Evolutionary conservation across 2,113 vertebrate species (phyloP).

Genomic region (Dissostichus mawsoni): DNA sequence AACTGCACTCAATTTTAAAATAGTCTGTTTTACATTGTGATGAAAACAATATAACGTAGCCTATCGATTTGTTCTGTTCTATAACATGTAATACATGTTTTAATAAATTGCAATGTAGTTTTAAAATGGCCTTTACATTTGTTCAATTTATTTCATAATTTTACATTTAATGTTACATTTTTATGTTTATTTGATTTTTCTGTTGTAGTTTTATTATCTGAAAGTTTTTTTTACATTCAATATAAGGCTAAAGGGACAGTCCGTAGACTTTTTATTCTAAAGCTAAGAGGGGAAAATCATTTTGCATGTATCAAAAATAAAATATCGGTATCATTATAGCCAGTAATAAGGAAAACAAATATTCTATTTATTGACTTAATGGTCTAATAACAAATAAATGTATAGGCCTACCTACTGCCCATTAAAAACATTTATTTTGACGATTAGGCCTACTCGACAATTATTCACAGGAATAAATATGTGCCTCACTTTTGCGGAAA

Average conservation of each 20-base stretch:
- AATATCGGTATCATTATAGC: no score
- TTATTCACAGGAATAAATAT: neutral
- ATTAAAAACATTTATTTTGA: neutral
- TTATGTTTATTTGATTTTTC: neutral
- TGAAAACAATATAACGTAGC: neutral
- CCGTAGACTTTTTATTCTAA: no score
- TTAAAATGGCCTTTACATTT: no score
- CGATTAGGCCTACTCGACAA: neutral
- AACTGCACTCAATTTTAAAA: neutral
- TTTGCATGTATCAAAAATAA: no score
- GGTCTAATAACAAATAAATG: neutral
- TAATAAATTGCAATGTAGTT: neutral
- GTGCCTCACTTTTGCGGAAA: neutral
- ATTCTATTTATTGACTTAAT: neutral
- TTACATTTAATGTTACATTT: neutral
- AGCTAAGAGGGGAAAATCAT: no score
- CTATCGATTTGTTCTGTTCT: neutral
- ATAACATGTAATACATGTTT: neutral
- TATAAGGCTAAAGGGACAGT: no score
- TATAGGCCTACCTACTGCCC: neutral
- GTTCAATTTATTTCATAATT: neutral
- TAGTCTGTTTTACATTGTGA: neutral
- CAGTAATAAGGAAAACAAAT: no score
- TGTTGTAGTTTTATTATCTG: neutral
- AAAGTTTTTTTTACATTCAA: neutral